phyloP scores from a whole-genome alignment of 2,888 invertebrate species.

The Ceramica pisi region DNA sequence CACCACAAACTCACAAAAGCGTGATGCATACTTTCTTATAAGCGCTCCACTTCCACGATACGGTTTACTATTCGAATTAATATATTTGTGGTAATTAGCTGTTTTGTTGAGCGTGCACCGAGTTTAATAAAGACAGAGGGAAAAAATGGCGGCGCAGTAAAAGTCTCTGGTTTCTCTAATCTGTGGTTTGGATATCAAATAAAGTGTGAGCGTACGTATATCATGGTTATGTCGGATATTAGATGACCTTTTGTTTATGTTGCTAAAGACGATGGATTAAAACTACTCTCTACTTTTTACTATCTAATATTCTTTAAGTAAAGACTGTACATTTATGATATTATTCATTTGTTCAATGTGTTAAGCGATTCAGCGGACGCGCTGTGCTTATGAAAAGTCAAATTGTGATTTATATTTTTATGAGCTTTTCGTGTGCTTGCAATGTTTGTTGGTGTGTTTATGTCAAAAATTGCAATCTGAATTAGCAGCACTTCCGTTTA shows the following conservation, averaged over 20 bases:
- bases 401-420: no score
- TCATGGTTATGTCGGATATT: constrained; percentile 12
- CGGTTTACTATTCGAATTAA: constrained; percentile 59
- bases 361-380: no score
- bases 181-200: constrained; percentile 48
- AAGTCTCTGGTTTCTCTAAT: constrained; percentile 44
- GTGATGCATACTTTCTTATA: constrained; percentile 56
- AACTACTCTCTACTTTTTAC: constrained; percentile 12
- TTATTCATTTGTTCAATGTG: background rate
- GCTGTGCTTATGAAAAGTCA: no score
- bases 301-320: background rate
- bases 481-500: no score
- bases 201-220: constrained; percentile 17
- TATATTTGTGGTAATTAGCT: constrained; percentile 59
- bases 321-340: background rate
- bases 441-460: no score
- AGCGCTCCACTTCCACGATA: constrained; percentile 60
- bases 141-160: constrained; percentile 22
- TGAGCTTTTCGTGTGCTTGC: no score
- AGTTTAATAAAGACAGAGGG: constrained; percentile 17
- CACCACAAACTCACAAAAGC: constrained; percentile 43
- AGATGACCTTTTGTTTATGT: constrained; percentile 29
- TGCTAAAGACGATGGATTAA: background rate
- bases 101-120: constrained; percentile 42
- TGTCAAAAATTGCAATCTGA: no score